Conservation (phyloP, 1,140 invertebrate species). For the Scaptomyza montana region DNA sequence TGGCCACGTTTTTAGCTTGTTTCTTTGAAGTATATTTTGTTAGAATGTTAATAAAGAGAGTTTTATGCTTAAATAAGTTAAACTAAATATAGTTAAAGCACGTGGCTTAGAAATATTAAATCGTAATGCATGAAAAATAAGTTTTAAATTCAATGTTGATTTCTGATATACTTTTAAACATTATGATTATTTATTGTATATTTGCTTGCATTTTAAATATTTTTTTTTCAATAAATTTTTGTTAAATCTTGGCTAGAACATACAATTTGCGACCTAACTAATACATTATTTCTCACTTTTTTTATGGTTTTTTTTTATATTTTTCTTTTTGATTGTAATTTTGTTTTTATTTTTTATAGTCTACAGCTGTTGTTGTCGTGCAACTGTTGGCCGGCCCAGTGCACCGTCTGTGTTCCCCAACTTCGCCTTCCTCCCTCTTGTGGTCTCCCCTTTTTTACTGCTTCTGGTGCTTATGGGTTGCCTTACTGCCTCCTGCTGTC, state of each 20-base stretch:
- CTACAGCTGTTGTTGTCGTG: slow-evolving; percentile 25
- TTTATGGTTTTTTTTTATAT: slow-evolving; percentile 4
- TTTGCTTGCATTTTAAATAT: too few relatives aligned
- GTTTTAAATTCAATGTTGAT: not conserved
- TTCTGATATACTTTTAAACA: too few relatives aligned
- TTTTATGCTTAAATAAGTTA: not conserved
- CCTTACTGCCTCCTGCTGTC: slow-evolving; percentile 47
- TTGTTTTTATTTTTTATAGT: slow-evolving; percentile 41
- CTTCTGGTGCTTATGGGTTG: slow-evolving; percentile 6
- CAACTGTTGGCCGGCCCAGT: slow-evolving; percentile 40
- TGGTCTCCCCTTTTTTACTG: not conserved
- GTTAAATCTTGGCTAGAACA: too few relatives aligned
- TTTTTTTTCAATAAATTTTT: too few relatives aligned
- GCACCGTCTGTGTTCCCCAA: not conserved
- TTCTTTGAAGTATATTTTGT: not conserved
- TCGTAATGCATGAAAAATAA: too few relatives aligned
- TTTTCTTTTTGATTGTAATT: slow-evolving; percentile 15
- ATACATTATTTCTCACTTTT: too few relatives aligned
- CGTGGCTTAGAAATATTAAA: too few relatives aligned
- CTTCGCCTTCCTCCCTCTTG: not conserved
- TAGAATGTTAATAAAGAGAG: not conserved
- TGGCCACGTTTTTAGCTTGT: not conserved
- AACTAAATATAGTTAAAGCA: too few relatives aligned
- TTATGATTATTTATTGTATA: too few relatives aligned
- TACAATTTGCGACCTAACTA: too few relatives aligned